Conservation (phyloP, 1,140 invertebrate genomes). For the Marisa cornuarietis region DNA sequence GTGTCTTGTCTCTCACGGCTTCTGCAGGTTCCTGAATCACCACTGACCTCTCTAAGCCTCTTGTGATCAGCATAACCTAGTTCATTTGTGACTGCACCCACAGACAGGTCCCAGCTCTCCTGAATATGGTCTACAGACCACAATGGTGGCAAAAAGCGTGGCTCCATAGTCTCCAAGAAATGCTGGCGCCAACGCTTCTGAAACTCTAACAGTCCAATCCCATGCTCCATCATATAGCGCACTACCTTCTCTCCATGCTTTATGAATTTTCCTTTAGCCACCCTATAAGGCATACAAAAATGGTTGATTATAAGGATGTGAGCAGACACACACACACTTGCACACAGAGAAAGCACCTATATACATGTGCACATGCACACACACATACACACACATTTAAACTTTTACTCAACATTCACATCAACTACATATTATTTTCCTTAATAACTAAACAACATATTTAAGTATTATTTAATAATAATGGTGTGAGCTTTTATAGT, state of each 20-base stretch:
- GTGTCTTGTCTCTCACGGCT: background rate
- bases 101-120: constrained; percentile 19
- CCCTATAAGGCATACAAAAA: constrained; percentile 39
- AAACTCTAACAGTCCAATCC: constrained; percentile 74
- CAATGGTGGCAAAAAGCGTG: constrained; percentile 75
- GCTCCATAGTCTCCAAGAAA: constrained; percentile 80
- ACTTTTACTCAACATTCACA: background rate
- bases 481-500: no score
- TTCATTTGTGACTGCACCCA: background rate
- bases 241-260: constrained; percentile 78
- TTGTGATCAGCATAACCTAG: no score
- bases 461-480: no score
- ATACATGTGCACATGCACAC: no score
- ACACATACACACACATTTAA: background rate
- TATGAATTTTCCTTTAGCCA: constrained; percentile 70
- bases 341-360: no score
- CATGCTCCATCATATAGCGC: constrained; percentile 68
- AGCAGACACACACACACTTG: background rate
- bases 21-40: no score
- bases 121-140: constrained; percentile 74
- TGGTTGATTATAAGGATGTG: no score
- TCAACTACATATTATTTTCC: background rate
- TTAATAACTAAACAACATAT: background rate
- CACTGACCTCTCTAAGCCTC: no score
- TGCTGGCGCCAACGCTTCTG: constrained; percentile 82